Evolutionary conservation across 1,140 invertebrate species (phyloP).

Genomic region (Bombus superbus): DNA sequence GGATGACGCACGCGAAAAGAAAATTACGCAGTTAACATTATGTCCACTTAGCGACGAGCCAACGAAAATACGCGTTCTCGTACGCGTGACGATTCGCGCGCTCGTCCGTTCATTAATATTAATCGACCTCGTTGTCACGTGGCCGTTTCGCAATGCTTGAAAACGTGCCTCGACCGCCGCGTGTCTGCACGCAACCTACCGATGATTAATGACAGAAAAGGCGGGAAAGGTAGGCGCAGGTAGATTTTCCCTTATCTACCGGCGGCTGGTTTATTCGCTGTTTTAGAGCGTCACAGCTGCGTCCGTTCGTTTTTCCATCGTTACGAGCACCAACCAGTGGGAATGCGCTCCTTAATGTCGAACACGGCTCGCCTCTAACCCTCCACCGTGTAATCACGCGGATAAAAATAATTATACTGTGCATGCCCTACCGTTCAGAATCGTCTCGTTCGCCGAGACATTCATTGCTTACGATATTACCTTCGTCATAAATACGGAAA

Average conservation of each 20-base stretch:
- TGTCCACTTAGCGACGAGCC: slow-evolving; percentile 20
- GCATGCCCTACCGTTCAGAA: background rate
- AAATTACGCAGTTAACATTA: slow-evolving; percentile 17
- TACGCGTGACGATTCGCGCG: slow-evolving; percentile 54
- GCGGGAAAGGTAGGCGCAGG: slow-evolving; percentile 47
- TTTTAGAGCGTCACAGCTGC: slow-evolving; percentile 4
- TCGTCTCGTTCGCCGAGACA: background rate
- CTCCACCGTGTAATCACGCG: slow-evolving; percentile 31
- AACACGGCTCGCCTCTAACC: background rate
- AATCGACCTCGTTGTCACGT: slow-evolving; percentile 62
- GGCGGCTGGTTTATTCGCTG: slow-evolving; percentile 15
- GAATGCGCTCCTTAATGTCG: slow-evolving; percentile 15
- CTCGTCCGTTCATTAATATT: slow-evolving; percentile 68
- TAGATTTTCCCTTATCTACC: slow-evolving; percentile 62
- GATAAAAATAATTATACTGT: slow-evolving; percentile 41
- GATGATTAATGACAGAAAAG: slow-evolving; percentile 66
- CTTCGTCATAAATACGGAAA: slow-evolving; percentile 21
- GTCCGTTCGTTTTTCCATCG: slow-evolving; percentile 38
- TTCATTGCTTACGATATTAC: slow-evolving; percentile 14
- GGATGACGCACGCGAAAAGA: background rate
- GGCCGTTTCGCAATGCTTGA: slow-evolving; percentile 62
- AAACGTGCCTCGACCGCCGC: slow-evolving; percentile 50
- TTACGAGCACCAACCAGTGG: slow-evolving; percentile 31
- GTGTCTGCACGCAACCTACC: slow-evolving; percentile 42
- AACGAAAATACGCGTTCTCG: slow-evolving; percentile 35